These are phyloP conservation scores for Trichoplusia ni DNA, from an alignment of 1,140 invertebrate genomes.

Conservation along the genomic window DNA sequence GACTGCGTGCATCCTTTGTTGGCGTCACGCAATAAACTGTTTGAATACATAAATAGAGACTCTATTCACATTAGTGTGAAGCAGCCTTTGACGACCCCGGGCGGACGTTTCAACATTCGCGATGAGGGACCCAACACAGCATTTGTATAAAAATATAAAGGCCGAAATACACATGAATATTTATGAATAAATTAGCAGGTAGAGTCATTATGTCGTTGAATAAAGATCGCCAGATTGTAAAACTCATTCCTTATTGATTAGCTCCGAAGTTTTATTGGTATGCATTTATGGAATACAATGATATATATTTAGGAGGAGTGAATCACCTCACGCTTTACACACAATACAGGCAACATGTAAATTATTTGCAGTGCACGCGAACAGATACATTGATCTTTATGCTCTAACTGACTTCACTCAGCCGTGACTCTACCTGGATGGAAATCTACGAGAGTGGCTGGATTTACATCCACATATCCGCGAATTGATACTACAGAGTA, in stretches of 20 bases:
- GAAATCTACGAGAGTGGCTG: no score
- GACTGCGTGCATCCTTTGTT: slow-evolving; percentile 31
- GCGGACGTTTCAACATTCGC: slow-evolving; percentile 34
- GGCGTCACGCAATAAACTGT: slow-evolving; percentile 35
- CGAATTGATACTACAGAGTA: no score
- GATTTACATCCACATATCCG: no score
- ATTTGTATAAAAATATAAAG: slow-evolving; percentile 7
- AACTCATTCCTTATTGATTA: neutral
- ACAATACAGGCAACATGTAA: no score
- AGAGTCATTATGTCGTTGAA: slow-evolving; percentile 4
- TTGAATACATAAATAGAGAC: slow-evolving; percentile 41
- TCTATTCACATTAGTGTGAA: slow-evolving; percentile 42
- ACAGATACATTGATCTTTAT: no score
- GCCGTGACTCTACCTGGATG: no score
- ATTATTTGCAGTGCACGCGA: no score
- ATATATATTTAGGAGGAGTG: no score
- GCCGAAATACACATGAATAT: slow-evolving; percentile 4
- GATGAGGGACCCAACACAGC: neutral
- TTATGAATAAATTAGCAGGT: slow-evolving; percentile 22
- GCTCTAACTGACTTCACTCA: no score
- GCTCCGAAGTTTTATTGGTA: neutral
- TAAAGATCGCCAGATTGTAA: neutral
- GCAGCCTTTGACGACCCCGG: slow-evolving; percentile 38
- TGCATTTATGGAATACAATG: neutral
- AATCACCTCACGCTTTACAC: no score